Evolutionary conservation across 2,113 vertebrate genomes (phyloP), one percentile per base, ranked within the genome.

Genomic region (Dinomys branickii): DNA sequence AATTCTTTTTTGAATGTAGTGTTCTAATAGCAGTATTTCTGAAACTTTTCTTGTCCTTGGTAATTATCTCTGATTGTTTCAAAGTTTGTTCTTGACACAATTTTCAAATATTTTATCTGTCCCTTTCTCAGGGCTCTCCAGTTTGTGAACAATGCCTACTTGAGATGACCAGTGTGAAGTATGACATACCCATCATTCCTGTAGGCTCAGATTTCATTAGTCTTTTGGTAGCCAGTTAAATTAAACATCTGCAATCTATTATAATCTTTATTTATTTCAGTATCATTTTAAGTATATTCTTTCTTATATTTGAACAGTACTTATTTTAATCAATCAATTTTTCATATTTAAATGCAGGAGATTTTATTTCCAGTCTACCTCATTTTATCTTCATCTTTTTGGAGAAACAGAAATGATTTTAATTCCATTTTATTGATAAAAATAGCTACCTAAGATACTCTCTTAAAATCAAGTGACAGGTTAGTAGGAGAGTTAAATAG

Each of bases 11-110:
- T 59, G 87, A 58, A 71, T 83, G 4, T 85, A n/a, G 7, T 85
- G 13, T 90, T 94, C 30, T 94, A 73, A 88, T 88, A 81, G 90
- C 52, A 96, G 14, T 2, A 63, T 69, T 93, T 95, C 8, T 91
- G 61, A 96, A 88, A 44, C 16, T n/a, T 78, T 92, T 14, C 33
- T 88, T 94, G 61, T 85, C 35, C 35, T 88, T 8, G 30, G 12
- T 61, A 96, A 86, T 95, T 59, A 90, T 61, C 2, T 10, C 59
- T 65, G 59, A 61, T 92, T 67, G 35, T 69, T 85, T 95, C 50
- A n/a, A 71, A 94, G 47, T 78, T 83, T 97, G 12, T 92, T 89
- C 14, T 12, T 50, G 28, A 38, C 20, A 38, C 16, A 47, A 41
- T 88, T 93, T 97, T 41, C 41, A 91, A 85, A 73, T 26, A 82